phyloP scores from a whole-genome alignment of 2,888 invertebrate genomes.

The Augiades crinisus region DNA sequence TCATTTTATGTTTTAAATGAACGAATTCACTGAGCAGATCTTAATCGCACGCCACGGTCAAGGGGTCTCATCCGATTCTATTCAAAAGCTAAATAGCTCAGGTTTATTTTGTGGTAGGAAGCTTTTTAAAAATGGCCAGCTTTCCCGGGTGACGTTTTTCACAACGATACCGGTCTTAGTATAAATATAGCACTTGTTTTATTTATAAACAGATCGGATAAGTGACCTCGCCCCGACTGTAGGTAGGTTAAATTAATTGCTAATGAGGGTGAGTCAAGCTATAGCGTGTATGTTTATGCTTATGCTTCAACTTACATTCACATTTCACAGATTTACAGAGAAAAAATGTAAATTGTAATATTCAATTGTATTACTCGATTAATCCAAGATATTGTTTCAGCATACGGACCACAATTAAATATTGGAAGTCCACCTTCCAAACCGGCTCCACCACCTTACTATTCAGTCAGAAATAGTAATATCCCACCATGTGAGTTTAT shows the following conservation, averaged over 20 bases:
- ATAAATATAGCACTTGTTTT: slow-evolving; percentile 26
- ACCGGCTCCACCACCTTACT: slow-evolving; percentile 90
- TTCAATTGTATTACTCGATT: background rate
- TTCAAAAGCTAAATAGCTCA: slow-evolving; percentile 63
- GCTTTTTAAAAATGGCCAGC: slow-evolving; percentile 56
- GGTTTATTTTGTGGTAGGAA: slow-evolving; percentile 63
- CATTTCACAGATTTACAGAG: too few species aligned
- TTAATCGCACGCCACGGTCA: slow-evolving; percentile 63
- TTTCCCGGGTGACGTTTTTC: slow-evolving; percentile 35
- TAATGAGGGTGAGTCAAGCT: slow-evolving; percentile 14
- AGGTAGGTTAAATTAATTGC: slow-evolving; percentile 26
- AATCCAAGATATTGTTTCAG: slow-evolving; percentile 40
- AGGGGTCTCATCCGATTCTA: slow-evolving; percentile 64
- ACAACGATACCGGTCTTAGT: slow-evolving; percentile 25
- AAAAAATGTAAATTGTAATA: too few species aligned
- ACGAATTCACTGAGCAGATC: slow-evolving; percentile 62
- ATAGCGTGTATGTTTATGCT: slow-evolving; percentile 12
- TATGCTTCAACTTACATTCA: too few species aligned
- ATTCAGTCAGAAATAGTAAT: slow-evolving; percentile 61
- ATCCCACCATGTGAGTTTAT: slow-evolving; percentile 49
- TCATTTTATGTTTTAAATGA: slow-evolving; percentile 66
- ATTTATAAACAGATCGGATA: slow-evolving; percentile 23
- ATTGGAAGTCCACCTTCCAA: slow-evolving; percentile 86
- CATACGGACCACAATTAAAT: slow-evolving; percentile 62
- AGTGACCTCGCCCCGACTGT: slow-evolving; percentile 17